Percentiles rank a stretch among this genome's conserved stretches.
Conservation (phyloP, 2,113 vertebrate species). For the Rutilus rutilus region DNA sequence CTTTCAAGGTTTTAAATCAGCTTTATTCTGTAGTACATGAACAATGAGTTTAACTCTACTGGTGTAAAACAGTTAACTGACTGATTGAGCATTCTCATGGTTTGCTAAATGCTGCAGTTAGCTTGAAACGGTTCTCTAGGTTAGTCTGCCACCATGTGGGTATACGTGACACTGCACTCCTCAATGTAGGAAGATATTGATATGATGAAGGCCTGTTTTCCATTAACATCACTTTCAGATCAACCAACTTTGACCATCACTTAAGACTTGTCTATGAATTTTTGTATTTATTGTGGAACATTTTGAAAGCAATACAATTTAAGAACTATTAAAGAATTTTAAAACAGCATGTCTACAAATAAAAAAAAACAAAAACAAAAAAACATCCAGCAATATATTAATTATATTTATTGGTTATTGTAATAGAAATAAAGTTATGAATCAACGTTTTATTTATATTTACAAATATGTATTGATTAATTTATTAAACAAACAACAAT, state of each 20-base stretch:
- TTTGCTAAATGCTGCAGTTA: background rate
- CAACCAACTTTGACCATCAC: background rate
- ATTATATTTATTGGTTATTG: background rate
- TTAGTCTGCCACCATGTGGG: constrained; percentile 48
- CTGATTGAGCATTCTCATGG: background rate
- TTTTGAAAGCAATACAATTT: too few relatives aligned
- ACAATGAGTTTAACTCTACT: background rate
- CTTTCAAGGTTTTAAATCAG: background rate
- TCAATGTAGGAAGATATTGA: too few relatives aligned
- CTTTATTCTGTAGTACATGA: background rate
- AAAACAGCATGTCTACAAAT: background rate
- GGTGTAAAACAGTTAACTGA: background rate
- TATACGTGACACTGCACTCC: background rate
- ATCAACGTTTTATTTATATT: background rate
- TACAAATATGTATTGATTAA: background rate
- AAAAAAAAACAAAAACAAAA: background rate
- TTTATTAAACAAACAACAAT: background rate
- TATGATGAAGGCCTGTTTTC: background rate
- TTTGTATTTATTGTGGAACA: too few relatives aligned
- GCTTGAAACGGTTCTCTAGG: background rate
- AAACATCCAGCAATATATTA: background rate
- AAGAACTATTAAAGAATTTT: too few relatives aligned
- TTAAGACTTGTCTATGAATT: background rate
- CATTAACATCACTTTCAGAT: background rate
- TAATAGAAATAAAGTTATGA: background rate